A percentile compares a stretch with the other conserved stretches of the same genome.
These are phyloP conservation scores for Saimiri boliviensis DNA, from an alignment of 2,113 vertebrate genomes.

Conservation along the genomic window DNA sequence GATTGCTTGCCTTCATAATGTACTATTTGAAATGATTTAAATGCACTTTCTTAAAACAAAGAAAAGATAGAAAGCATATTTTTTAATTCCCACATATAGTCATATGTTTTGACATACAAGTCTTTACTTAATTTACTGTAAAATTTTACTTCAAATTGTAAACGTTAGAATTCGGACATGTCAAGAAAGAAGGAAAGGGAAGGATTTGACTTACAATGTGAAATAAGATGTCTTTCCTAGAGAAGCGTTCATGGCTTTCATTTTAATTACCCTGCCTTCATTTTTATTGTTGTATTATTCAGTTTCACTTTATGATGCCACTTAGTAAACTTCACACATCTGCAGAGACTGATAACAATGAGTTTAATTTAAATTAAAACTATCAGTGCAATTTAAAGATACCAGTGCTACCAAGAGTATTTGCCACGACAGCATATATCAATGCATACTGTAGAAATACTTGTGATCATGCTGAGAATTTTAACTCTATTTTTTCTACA, in stretches of 20 bases:
- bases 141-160: slow-evolving; percentile 59
- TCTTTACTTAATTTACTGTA: slow-evolving; percentile 44
- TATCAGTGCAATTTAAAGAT: slow-evolving; percentile 36
- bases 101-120: slow-evolving; percentile 36
- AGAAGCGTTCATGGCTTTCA: slow-evolving; percentile 51
- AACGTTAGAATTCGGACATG: slow-evolving; percentile 35
- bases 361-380: slow-evolving; percentile 60
- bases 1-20: neutral
- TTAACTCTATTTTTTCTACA: neutral
- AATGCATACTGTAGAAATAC: neutral
- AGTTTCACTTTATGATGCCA: slow-evolving; percentile 38
- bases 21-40: slow-evolving; percentile 63
- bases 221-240: neutral
- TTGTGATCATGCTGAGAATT: neutral
- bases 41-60: slow-evolving; percentile 27
- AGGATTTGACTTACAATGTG: slow-evolving; percentile 3
- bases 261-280: slow-evolving; percentile 68
- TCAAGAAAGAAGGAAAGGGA: neutral
- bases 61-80: slow-evolving; percentile 25
- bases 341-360: slow-evolving; percentile 44
- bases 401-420: slow-evolving; percentile 18
- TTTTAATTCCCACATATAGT: neutral
- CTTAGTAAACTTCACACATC: slow-evolving; percentile 53
- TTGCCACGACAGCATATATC: neutral
- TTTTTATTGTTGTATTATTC: slow-evolving; percentile 63